These are phyloP conservation scores for Brachyhypopomus occidentalis DNA, from an alignment of 2,113 vertebrate species.

Conservation along the genomic window DNA sequence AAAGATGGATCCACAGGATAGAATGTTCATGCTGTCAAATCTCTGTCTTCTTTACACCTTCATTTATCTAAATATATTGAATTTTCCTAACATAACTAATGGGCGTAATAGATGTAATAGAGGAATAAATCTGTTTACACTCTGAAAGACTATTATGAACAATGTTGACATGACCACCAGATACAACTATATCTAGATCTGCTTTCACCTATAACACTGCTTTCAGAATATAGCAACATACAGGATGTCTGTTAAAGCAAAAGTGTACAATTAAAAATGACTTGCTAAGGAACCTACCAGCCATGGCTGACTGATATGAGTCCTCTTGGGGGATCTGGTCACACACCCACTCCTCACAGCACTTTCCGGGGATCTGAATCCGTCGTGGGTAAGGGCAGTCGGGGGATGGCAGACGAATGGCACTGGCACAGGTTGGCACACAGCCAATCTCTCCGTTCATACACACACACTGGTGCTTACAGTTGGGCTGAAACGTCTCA, in stretches of 20 bases:
- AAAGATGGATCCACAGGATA: too few relatives aligned
- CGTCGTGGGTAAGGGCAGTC: slow-evolving; percentile 71
- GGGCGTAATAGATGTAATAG: too few relatives aligned
- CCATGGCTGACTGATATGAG: slow-evolving; percentile 61
- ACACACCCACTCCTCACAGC: slow-evolving; percentile 82
- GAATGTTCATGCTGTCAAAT: neutral
- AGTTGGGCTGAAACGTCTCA: slow-evolving; percentile 80
- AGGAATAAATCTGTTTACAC: too few relatives aligned
- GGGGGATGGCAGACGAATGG: slow-evolving; percentile 66
- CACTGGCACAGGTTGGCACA: slow-evolving; percentile 67
- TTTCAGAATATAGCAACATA: neutral
- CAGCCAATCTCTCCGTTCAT: slow-evolving; percentile 80
- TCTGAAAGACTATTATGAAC: too few relatives aligned
- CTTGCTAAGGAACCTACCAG: slow-evolving; percentile 58
- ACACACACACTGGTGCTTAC: slow-evolving; percentile 80
- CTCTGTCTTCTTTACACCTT: too few relatives aligned
- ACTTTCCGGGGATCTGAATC: slow-evolving; percentile 69
- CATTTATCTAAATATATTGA: too few relatives aligned
- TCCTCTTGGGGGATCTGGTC: slow-evolving; percentile 56
- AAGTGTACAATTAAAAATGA: slow-evolving; percentile 20
- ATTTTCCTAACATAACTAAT: too few relatives aligned
- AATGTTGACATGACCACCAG: too few relatives aligned
- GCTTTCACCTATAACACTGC: neutral
- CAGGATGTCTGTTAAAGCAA: neutral
- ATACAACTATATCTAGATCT: neutral